Base-by-base conservation (phyloP, 1,140 invertebrate species). In the Drosophila elegans region DNA sequence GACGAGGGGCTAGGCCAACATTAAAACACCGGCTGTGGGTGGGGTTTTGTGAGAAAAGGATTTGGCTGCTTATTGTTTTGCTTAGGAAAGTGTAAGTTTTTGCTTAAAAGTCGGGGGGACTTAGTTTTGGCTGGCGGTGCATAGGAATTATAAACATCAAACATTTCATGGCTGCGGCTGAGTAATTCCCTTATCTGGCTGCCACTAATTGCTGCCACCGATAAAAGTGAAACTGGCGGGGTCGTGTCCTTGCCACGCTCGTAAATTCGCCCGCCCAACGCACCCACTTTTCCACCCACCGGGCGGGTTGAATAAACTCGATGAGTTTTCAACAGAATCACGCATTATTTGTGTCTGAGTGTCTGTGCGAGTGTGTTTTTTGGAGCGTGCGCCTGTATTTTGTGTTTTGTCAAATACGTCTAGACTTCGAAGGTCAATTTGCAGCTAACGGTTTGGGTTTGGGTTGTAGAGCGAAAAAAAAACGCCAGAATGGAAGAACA, bases 391-490 rank as follows among this genome's bases (percentile, higher is more conserved):
- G 74, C 62, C 63, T 78, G 71, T 68, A 45, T 71, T 57, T 79
- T 63, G 48, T 72, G 78, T 76, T 89, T 89, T 89, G 84, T 84
- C 84, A 89, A 89, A 89, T 74, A 74, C 36, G 84, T 89, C 84
- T 89, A 89, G 84, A 89, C 84, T 67, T 68, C 72, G 85, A 89
- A 89, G 84, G 84, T 84, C 84, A 84, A 61, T 64, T 89, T 71
- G 45, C 55, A 54, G 76, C 72, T 53, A 46, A 68, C 38, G 79
- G 79, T 67, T 78, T 72, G 27, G 44, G 79, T 67, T 78, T 72
- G 27, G 44, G 51, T 34, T 66, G 36, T 60, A 71, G 42, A 25
- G 4, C 10, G 39, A 13, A 16, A 51, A 16, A 51, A 39, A 49
- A 34, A 11, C 1, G 11, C 9, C 9, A 3, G 55, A 42, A 13